phyloP scores from a whole-genome alignment of 2,113 vertebrate species.

The rat (Rattus norvegicus) region DNA sequence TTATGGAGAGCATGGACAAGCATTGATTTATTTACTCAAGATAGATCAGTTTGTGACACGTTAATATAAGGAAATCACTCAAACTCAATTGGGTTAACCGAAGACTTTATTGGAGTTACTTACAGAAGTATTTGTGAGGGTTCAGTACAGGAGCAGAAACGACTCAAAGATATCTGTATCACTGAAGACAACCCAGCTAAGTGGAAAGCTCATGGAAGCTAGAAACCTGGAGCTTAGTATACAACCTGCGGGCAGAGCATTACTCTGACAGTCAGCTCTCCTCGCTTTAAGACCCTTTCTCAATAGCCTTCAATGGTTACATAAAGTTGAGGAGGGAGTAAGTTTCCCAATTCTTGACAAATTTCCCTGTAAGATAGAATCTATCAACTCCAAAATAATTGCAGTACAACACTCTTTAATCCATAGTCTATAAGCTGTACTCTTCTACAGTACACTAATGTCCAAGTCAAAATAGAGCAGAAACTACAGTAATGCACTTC shows the following conservation, averaged over 20 bases:
- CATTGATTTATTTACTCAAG: background rate
- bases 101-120: background rate
- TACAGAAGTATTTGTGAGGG: background rate
- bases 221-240: background rate
- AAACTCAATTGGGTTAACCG: background rate
- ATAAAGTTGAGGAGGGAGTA: background rate
- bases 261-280: background rate
- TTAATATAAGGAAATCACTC: background rate
- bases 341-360: background rate
- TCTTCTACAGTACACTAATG: background rate
- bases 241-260: background rate
- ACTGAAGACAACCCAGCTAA: background rate
- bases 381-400: background rate
- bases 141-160: background rate
- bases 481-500: background rate
- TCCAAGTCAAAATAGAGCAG: background rate
- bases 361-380: background rate
- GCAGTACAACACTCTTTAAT: background rate
- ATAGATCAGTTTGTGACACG: background rate
- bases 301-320: background rate
- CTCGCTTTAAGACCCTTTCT: background rate
- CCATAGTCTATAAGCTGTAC: background rate
- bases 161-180: background rate
- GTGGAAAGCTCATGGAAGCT: background rate
- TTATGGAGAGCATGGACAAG: background rate